A percentile compares a stretch with the other conserved stretches of the same genome.
Evolutionary conservation across 2,888 invertebrate genomes (phyloP).

Genomic region (Ichneumoninae sp.): DNA sequence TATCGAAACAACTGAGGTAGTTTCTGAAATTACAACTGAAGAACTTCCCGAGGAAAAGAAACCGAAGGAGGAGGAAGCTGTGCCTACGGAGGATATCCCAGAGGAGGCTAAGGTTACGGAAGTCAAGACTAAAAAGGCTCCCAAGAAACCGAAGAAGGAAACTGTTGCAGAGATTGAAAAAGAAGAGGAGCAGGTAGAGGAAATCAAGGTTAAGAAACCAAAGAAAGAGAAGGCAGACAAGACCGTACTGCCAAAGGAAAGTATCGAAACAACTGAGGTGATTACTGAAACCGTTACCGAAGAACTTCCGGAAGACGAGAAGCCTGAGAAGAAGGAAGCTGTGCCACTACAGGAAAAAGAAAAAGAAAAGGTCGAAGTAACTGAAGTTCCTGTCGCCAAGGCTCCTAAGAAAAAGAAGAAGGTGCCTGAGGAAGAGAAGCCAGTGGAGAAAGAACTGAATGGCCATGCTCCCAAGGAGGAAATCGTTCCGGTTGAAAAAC

Average conservation of each 20-base stretch:
- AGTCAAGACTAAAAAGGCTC: constrained; percentile 70
- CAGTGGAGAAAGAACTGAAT: constrained; percentile 70
- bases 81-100: constrained; percentile 67
- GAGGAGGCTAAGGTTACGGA: constrained; percentile 64
- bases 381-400: constrained; percentile 77
- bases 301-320: constrained; percentile 62
- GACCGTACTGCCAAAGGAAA: constrained; percentile 68
- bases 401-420: constrained; percentile 71
- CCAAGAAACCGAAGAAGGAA: constrained; percentile 59
- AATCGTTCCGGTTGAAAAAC: constrained; percentile 57
- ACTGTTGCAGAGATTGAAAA: constrained; percentile 41
- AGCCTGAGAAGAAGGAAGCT: constrained; percentile 63
- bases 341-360: constrained; percentile 72
- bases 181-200: constrained; percentile 60
- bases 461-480: constrained; percentile 65
- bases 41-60: constrained; percentile 62
- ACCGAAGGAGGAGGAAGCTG: constrained; percentile 67
- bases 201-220: constrained; percentile 71
- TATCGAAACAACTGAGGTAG: constrained; percentile 72
- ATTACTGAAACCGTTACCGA: constrained; percentile 72
- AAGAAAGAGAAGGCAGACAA: constrained; percentile 70
- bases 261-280: constrained; percentile 73
- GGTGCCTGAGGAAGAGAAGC: constrained; percentile 77
- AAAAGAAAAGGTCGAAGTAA: constrained; percentile 75
- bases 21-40: constrained; percentile 72